phyloP scores from a whole-genome alignment of 2,888 invertebrate genomes.

The Cosmia pyralina region DNA sequence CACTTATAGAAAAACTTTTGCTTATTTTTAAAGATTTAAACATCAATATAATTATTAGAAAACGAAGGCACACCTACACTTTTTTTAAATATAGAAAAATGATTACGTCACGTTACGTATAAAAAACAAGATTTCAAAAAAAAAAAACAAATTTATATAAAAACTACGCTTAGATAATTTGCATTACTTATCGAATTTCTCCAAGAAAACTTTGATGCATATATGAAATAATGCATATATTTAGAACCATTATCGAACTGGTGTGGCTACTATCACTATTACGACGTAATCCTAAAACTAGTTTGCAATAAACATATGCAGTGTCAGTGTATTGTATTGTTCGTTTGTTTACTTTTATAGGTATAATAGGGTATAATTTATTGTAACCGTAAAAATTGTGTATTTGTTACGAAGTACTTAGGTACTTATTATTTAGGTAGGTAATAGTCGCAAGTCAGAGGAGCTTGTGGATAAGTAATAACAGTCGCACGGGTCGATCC shows the following conservation, averaged over 20 bases:
- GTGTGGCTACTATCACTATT: constrained; percentile 13
- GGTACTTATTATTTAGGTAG: no score
- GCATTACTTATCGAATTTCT: constrained; percentile 33
- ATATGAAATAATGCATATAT: background rate
- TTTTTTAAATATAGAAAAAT: background rate
- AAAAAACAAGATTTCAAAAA: constrained; percentile 1
- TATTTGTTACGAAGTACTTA: no score
- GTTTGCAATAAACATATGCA: constrained; percentile 27
- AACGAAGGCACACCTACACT: constrained; percentile 11
- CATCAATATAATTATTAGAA: constrained; percentile 16
- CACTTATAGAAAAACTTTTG: no score
- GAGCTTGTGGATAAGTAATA: no score
- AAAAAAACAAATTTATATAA: background rate
- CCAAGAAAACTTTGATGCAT: constrained; percentile 21
- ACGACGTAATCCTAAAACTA: constrained; percentile 12
- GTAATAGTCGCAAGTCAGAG: no score
- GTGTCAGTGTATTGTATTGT: constrained; percentile 11
- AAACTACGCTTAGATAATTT: constrained; percentile 1
- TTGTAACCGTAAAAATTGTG: no score
- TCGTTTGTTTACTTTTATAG: background rate
- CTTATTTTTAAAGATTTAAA: no score
- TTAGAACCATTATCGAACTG: constrained; percentile 13
- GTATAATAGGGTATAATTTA: no score
- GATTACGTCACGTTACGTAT: constrained; percentile 1
- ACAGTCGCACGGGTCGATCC: no score